phyloP scores from a whole-genome alignment of 2,888 invertebrate genomes.

The Ochlodes sylvanus region DNA sequence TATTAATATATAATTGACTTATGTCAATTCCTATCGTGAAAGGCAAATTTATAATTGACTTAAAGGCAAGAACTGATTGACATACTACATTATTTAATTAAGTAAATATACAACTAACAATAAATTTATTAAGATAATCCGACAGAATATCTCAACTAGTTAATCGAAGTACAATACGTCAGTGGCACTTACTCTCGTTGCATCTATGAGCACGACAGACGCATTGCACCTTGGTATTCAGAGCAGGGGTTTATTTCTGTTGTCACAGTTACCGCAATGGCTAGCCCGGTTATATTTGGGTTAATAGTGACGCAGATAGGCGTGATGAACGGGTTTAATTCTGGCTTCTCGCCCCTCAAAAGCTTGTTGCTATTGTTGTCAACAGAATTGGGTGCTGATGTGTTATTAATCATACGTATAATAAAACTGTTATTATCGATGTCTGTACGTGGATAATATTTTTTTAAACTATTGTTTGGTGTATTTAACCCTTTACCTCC shows the following conservation, averaged over 20 bases:
- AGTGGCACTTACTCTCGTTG: slow-evolving; percentile 10
- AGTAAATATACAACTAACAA: too few species aligned
- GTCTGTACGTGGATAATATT: too few species aligned
- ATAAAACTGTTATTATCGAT: too few species aligned
- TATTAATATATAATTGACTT: too few species aligned
- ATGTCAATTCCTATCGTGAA: too few species aligned
- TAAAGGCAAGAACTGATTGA: too few species aligned
- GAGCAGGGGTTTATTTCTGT: slow-evolving; percentile 78
- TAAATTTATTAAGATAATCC: too few species aligned
- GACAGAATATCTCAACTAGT: not conserved
- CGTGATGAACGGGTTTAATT: slow-evolving; percentile 74
- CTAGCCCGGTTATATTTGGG: slow-evolving; percentile 71
- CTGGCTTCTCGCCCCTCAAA: slow-evolving; percentile 61
- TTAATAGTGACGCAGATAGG: slow-evolving; percentile 81
- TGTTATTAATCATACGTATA: slow-evolving; percentile 21
- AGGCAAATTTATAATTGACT: too few species aligned
- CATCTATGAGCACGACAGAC: slow-evolving; percentile 54
- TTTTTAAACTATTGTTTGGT: too few species aligned
- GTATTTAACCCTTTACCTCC: too few species aligned
- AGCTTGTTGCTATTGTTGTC: slow-evolving; percentile 67
- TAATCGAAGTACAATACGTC: slow-evolving; percentile 37
- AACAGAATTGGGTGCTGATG: slow-evolving; percentile 45
- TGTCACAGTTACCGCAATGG: slow-evolving; percentile 73
- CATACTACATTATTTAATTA: too few species aligned
- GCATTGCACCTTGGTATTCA: slow-evolving; percentile 69